Evolutionary conservation across 2,888 invertebrate genomes (phyloP).

Genomic region (Acleris emargana): DNA sequence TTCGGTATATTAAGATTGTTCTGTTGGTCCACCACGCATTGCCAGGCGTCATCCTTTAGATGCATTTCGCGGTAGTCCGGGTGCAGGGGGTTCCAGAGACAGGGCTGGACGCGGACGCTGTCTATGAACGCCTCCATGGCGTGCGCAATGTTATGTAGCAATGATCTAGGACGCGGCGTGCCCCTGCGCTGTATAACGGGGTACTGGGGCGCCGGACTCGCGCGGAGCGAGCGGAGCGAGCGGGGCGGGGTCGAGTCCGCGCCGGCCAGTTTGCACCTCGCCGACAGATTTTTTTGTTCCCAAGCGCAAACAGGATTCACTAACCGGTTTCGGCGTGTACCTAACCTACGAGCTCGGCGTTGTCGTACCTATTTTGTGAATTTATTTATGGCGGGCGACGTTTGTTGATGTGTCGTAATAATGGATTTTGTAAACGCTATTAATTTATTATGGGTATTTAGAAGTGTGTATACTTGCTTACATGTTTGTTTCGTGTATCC

Average conservation of each 20-base stretch:
- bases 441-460: no score
- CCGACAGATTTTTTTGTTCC: conserved; percentile 52
- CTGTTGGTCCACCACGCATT: conserved; percentile 64
- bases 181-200: background rate
- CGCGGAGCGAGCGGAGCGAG: conserved; percentile 3
- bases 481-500: no score
- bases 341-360: no score
- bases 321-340: no score
- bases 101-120: conserved; percentile 66
- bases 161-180: background rate
- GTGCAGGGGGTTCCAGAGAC: conserved; percentile 73
- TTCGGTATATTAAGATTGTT: conserved; percentile 64
- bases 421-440: no score
- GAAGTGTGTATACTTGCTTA: no score
- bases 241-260: conserved; percentile 40
- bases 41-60: conserved; percentile 71
- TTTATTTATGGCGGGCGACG: no score
- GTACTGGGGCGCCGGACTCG: background rate
- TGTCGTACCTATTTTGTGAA: no score
- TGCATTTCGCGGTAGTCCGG: conserved; percentile 69
- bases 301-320: conserved; percentile 63
- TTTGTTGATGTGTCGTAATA: no score
- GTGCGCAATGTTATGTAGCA: background rate
- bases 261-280: conserved; percentile 37
- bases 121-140: conserved; percentile 71